These are phyloP conservation scores for Potamarius usumacintae DNA, from an alignment of 2,113 vertebrate genomes.

Conservation along the genomic window DNA sequence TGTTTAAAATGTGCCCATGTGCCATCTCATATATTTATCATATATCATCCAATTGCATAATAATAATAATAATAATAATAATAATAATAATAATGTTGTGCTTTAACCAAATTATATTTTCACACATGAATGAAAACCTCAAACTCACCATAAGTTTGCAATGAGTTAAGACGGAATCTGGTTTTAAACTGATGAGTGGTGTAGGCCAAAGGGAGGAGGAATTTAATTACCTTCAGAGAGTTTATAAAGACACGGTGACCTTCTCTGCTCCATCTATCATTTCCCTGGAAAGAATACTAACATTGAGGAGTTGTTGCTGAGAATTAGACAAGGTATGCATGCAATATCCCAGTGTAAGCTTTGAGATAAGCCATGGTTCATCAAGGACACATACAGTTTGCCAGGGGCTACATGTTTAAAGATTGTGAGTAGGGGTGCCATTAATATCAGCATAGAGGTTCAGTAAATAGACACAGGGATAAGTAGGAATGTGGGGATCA, in stretches of 20 bases:
- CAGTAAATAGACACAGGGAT: background rate
- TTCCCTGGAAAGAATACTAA: constrained; percentile 5
- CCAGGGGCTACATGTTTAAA: constrained; percentile 7
- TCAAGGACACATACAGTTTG: background rate
- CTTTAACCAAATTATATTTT: background rate
- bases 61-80: background rate
- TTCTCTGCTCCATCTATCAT: constrained; percentile 9
- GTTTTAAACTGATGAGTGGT: constrained; percentile 4
- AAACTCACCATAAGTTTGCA: background rate
- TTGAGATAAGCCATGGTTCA: constrained; percentile 16
- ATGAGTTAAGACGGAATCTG: constrained; percentile 1
- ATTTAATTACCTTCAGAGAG: constrained; percentile 17
- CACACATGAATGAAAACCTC: background rate
- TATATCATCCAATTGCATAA: background rate
- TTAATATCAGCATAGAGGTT: background rate
- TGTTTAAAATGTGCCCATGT: background rate
- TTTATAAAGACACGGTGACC: constrained; percentile 21
- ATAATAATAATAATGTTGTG: background rate
- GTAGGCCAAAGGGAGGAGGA: constrained; percentile 19
- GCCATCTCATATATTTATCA: background rate
- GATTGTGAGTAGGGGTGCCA: background rate
- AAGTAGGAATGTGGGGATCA: background rate
- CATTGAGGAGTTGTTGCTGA: background rate
- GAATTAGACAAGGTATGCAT: background rate
- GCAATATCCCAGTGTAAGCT: background rate